These are phyloP conservation scores for Scophthalmus maximus DNA, from an alignment of 2,113 vertebrate genomes.

Conservation along the genomic window DNA sequence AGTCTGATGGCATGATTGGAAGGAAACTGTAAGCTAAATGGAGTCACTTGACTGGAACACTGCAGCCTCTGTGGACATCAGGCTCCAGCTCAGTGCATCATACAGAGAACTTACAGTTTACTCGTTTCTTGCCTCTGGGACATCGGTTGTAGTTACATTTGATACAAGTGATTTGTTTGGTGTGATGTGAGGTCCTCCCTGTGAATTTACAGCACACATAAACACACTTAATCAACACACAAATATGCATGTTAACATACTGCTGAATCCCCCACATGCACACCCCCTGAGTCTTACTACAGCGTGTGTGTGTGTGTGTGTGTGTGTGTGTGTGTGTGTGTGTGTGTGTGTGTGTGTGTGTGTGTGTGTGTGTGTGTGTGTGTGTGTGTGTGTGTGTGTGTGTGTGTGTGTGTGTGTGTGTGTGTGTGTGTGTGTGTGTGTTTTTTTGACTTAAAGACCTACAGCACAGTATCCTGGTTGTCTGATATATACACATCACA, in stretches of 20 bases:
- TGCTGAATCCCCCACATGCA: neutral
- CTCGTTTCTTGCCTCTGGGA: conserved; percentile 5
- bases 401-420: no score
- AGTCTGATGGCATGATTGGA: conserved; percentile 62
- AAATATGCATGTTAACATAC: conserved; percentile 27
- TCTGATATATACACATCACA: conserved; percentile 42
- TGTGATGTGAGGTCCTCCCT: conserved; percentile 16
- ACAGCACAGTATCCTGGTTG: conserved; percentile 20
- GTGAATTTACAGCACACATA: conserved; percentile 51
- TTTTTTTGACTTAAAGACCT: conserved; percentile 14
- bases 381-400: no score
- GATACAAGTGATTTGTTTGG: conserved; percentile 26
- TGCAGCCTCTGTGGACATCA: conserved; percentile 62
- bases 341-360: no score
- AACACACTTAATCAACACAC: conserved; percentile 41
- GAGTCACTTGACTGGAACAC: conserved; percentile 79
- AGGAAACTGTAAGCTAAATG: conserved; percentile 63
- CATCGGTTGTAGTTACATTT: conserved; percentile 25
- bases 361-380: no score
- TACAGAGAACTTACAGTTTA: conserved; percentile 23
- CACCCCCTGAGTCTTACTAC: conserved; percentile 13
- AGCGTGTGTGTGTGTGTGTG: no score
- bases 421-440: no score
- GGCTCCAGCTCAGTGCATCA: conserved; percentile 15
- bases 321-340: no score